Conservation (phyloP, 2,888 invertebrate genomes). For the Macrosoma leucophasiata region DNA sequence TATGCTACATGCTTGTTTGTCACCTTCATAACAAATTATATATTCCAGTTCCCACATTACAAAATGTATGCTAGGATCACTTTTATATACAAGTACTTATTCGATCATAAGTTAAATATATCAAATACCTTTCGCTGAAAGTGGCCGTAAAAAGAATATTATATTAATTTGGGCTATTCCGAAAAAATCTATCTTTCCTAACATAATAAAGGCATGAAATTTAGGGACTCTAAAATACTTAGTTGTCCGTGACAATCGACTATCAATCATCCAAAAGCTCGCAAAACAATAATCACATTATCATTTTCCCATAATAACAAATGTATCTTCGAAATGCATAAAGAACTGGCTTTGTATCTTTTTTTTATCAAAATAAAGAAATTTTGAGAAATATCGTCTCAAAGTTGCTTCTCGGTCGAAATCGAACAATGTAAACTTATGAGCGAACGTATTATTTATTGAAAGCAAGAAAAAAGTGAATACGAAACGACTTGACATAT, state of each 20-base stretch:
- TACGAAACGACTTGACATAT: constrained; percentile 64
- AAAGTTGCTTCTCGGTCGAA: constrained; percentile 50
- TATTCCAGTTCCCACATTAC: no score
- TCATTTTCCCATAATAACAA: constrained; percentile 73
- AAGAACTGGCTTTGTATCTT: constrained; percentile 61
- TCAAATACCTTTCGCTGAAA: no score
- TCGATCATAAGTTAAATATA: no score
- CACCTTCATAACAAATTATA: no score
- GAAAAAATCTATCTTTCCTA: no score
- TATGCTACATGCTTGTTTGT: no score
- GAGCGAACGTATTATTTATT: constrained; percentile 69
- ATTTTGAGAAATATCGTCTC: constrained; percentile 63
- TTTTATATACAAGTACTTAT: no score
- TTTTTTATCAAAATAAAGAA: constrained; percentile 47
- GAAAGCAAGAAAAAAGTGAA: constrained; percentile 61
- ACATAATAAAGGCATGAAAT: constrained; percentile 46
- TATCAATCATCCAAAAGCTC: constrained; percentile 64
- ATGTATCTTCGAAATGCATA: constrained; percentile 66
- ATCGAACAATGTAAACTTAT: constrained; percentile 72
- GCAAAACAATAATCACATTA: constrained; percentile 76
- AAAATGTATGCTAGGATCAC: no score
- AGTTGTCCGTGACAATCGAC: constrained; percentile 67
- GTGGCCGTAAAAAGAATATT: no score
- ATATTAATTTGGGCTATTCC: no score
- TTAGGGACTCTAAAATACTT: constrained; percentile 54